Base-by-base conservation (phyloP, 1,140 invertebrate genomes). In the Drosophila lacteicornis region DNA sequence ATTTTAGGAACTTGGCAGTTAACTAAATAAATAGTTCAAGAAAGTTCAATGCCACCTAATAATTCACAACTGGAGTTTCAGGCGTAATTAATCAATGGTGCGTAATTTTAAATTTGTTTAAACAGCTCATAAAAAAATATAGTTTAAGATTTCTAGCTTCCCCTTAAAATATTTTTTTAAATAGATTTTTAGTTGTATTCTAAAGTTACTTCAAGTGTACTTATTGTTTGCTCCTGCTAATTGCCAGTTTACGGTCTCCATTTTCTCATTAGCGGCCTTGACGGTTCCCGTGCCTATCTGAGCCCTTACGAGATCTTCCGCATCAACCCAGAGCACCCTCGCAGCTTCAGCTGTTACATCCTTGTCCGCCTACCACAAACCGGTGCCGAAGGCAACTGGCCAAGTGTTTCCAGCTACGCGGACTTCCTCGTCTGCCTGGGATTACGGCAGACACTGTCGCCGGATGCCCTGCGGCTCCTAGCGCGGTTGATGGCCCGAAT, bases 351-450 rank as follows among this genome's bases (percentile, higher is more conserved):
- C 27, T 68, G 25, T 38, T 50, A 86, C 11, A 17, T 43, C 22
- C 22, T 8, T 67, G 38, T 60, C 65, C 25, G 4, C 15, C 2
- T 82, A 86, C 60, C 82, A 82, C 51, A 43, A 56, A 11, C 17
- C 19, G 4, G 22, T 42, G 2, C 59, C 50, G 8, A 66, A 69
- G 30, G 25, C 38, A 27, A 6, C 13, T 12, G 33, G 27, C 12
- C 11, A 15, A 8, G 25, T 66, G 19, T n/a, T 69, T 75, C 38
- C 38, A 73, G 5, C 17, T 81, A 86, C 51, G 17, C 42, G 2
- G 61, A 81, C 7, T 86, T 82, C 30, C 42, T 73, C 1, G 2
- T 12, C 43, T 82, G 79, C 47, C 50, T 86, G 47, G 22, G 40
- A 49, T 8, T 59, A 9, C 60, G 70, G 4, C 79, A 86, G 47